phyloP scores from a whole-genome alignment of 2,888 invertebrate species.

The Anthophora plumipes region DNA sequence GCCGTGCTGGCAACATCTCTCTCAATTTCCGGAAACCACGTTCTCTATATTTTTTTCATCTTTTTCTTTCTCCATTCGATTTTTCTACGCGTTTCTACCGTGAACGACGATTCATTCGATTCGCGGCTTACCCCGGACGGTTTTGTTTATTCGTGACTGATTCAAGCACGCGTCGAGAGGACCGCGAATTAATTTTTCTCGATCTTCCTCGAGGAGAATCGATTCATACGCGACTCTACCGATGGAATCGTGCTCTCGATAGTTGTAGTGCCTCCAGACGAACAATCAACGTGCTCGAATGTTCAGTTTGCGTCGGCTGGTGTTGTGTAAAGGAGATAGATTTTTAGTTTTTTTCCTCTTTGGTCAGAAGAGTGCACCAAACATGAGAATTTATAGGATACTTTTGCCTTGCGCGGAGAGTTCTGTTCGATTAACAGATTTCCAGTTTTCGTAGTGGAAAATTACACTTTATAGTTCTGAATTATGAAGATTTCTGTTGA shows the following conservation, averaged over 20 bases:
- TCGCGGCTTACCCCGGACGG: not conserved
- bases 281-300: constrained; percentile 4
- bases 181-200: constrained; percentile 22
- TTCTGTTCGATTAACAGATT: too few species aligned
- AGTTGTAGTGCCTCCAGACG: not conserved
- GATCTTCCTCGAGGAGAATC: not conserved
- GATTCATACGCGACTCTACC: too few species aligned
- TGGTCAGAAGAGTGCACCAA: not conserved
- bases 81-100: not conserved
- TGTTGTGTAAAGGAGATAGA: not conserved
- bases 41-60: not conserved
- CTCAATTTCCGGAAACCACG: constrained; percentile 24
- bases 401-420: too few species aligned
- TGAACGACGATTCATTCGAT: constrained; percentile 1
- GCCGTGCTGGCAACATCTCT: not conserved
- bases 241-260: not conserved
- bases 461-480: too few species aligned
- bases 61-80: too few species aligned
- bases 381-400: not conserved
- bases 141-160: not conserved
- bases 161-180: not conserved
- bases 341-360: not conserved
- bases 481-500: too few species aligned
- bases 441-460: too few species aligned
- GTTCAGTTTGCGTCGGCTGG: constrained; percentile 5